Base-by-base conservation (phyloP, 2,888 invertebrate genomes). In the Dasysyrphus albostriatus region DNA sequence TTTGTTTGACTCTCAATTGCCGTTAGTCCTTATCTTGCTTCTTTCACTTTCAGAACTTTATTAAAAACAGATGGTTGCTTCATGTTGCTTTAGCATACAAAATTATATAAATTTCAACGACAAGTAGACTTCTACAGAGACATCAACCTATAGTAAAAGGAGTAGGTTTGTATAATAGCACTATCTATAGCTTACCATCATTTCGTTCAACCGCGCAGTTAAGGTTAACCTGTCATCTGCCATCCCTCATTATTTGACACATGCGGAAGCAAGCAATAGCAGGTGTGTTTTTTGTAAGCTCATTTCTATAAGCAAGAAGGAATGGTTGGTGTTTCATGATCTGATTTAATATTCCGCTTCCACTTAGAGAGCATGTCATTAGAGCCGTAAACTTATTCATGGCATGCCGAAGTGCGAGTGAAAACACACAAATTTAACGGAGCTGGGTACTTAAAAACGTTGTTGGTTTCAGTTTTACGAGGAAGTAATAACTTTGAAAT, bases 381-480 rank as follows among this genome's bases (percentile, higher is more conserved):
- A 77, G 58, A 67, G 44, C 58, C 65, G 49, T 73, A 77, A 77
- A 77, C 82, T 77, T 77, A 82, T 72, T 82, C 58, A 58, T 32
- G 54, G 65, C 32, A 42, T 75, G 37, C 12, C 49, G 44, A 61
- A 29, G 42, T 70, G 65, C 76, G 72, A 67, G 65, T 72, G 29
- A 34, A 61, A 51, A 83, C 44, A 82, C 51, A 82, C 67, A 67
- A 67, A 49, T 67, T 67, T 49, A 49, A 49, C 34, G 65, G 34
- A 19, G 65, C 10, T 14, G 8, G 49, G 34, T 49, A 49, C 67
- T 67, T 49, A 24, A 37, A n/a, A 67, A 49, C 14, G 19, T 34
- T 14, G 54, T n/a, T 39, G 29, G 56, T 32, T 70, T 37, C 42
- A 56, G 54, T 70, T 39, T 70, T 42, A 29, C 14, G 54, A 70